Evolutionary conservation across 2,113 vertebrate genomes (phyloP).

Genomic region (Anas platyrhynchos): DNA sequence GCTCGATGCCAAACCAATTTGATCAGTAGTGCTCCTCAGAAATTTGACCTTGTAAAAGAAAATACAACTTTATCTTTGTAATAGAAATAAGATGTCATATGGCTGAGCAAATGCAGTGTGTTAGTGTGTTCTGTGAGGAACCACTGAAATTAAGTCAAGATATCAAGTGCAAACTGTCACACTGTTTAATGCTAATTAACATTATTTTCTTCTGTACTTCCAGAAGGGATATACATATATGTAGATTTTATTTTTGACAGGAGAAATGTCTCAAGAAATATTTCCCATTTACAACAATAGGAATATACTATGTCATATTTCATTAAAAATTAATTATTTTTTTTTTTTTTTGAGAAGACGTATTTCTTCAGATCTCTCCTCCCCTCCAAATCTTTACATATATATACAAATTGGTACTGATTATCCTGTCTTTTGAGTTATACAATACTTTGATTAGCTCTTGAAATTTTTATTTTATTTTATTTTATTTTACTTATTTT

Average conservation of each 20-base stretch:
- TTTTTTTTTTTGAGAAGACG: background rate
- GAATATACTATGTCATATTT: background rate
- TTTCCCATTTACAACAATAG: background rate
- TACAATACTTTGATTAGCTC: background rate
- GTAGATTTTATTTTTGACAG: background rate
- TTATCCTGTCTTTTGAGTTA: background rate
- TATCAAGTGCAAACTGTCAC: conserved; percentile 31
- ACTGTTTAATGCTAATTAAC: conserved; percentile 55
- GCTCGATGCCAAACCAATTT: conserved; percentile 29
- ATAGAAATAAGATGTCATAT: conserved; percentile 60
- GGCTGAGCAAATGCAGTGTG: conserved; percentile 26
- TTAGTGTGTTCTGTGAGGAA: conserved; percentile 27
- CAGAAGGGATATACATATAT: background rate
- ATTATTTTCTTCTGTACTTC: background rate
- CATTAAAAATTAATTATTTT: background rate
- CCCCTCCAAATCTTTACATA: background rate
- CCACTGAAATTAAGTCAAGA: conserved; percentile 59
- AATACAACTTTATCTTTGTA: conserved; percentile 45
- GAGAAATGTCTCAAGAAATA: background rate
- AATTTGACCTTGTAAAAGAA: conserved; percentile 61
- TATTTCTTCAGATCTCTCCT: background rate
- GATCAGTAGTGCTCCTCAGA: conserved; percentile 30
- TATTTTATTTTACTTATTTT: background rate
- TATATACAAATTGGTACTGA: background rate
- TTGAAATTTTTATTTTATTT: background rate